phyloP scores from a whole-genome alignment of 1,140 invertebrate species.

The Panagrolaimus sp. region DNA sequence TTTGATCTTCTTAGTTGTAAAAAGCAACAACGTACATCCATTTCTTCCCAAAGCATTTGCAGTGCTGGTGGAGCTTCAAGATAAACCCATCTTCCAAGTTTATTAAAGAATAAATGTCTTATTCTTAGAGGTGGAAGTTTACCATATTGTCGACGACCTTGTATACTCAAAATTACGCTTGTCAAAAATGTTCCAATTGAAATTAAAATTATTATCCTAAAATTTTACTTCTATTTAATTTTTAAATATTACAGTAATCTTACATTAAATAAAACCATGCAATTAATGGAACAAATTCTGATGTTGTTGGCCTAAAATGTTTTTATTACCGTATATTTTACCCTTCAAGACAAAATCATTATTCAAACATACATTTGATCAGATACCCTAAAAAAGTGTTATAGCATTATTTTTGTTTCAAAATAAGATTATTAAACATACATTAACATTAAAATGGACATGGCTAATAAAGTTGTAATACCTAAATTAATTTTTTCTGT shows the following conservation, averaged over 20 bases:
- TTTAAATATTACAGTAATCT: slow-evolving; percentile 27
- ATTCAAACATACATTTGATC: too few relatives aligned
- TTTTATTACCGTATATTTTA: too few relatives aligned
- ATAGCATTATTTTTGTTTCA: too few relatives aligned
- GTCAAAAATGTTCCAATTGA: slow-evolving; percentile 57
- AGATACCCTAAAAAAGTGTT: too few relatives aligned
- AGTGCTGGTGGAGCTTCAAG: slow-evolving; percentile 49
- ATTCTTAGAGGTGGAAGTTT: slow-evolving; percentile 41
- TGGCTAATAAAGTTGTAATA: slow-evolving; percentile 43
- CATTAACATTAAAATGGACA: slow-evolving; percentile 57
- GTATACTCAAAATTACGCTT: slow-evolving; percentile 50
- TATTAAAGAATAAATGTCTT: slow-evolving; percentile 49
- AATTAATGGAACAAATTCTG: slow-evolving; percentile 56
- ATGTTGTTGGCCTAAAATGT: slow-evolving; percentile 57
- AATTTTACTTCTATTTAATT: too few relatives aligned
- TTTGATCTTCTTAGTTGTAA: background rate
- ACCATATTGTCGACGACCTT: slow-evolving; percentile 56
- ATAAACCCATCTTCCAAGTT: slow-evolving; percentile 37
- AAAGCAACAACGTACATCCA: slow-evolving; percentile 41
- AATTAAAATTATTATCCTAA: slow-evolving; percentile 45
- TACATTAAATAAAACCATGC: slow-evolving; percentile 53
- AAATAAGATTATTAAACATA: too few relatives aligned
- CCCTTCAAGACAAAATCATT: too few relatives aligned
- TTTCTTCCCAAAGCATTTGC: slow-evolving; percentile 48
- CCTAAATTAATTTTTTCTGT: slow-evolving; percentile 52